Base-by-base conservation (phyloP, 2,888 invertebrate species). In the Anthophora plumipes region DNA sequence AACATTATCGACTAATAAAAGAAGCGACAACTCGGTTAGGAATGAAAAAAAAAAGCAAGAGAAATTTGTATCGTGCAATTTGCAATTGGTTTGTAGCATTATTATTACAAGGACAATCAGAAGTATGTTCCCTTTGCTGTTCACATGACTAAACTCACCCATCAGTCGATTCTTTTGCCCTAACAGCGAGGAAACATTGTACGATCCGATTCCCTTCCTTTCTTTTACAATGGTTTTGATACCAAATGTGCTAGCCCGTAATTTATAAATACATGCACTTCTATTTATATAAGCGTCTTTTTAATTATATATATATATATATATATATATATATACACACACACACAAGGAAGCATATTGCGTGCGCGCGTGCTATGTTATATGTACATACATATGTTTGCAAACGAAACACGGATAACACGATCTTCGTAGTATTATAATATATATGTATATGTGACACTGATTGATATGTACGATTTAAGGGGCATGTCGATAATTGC, bases 231-330 rank as follows among this genome's bases (percentile, higher is more conserved):
- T 92, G 91, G 90, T 92, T 92, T 91, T 89, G 82, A 91, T 91
- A 90, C 90, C 90, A 92, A 92, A 91, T 90, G 87, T 91, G 89
- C 89, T 89, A 89, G 82, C 84, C 83, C 82, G 76, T 90, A 91
- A 73, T 67, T 72, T 68, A 54, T 63, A 55, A 61, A 64, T 89
- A 89, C 85, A 86, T 85, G 85, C 85, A 89, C 80, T 89, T 88
- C 82, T 88, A 90, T 90, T 89, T 90, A 89, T 91, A 91, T n/a
- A n/a, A 84, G 89, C 84, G 80, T 80, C 84, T 89, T 87, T 87
- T 88, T 87, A n/a, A n/a, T n/a, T 89, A 89, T 90, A 90, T 86
- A 89, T n/a, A 43, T 41, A 67, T 55, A 43, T 43, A 68, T 82
- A 82, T 83, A 76, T 84, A 85, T 80, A 79, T 86, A 75, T 77